Evolutionary conservation across 1,140 invertebrate species (phyloP), one percentile per base, ranked within the genome.

Genomic region (Ceratoteleas bidentatus): DNA sequence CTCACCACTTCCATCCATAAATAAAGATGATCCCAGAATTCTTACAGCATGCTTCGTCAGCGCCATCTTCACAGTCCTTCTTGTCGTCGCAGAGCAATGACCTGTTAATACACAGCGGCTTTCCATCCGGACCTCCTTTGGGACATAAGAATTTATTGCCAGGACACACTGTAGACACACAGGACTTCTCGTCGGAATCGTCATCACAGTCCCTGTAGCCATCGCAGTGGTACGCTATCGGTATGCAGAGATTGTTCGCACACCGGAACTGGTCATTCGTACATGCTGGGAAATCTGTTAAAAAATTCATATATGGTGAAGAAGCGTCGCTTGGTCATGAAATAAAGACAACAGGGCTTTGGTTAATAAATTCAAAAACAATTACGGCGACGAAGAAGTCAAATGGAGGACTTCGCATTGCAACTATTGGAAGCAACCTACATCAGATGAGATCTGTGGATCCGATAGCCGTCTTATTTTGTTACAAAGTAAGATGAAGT

Each of bases 31-130:
- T n/a, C n/a, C n/a, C n/a, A n/a, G n/a, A n/a, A n/a, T 4, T 32
- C 96, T 96, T 90, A 97, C 97, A 97, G 88, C 97, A 98, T 52
- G 95, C 95, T 90, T 99, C 98, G 88, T 99, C 98, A 11, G 96
- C 95, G 13, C 95, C 95, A 88, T 98, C 96, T 40, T 95, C 94
- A 86, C 98, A 99, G 88, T 99, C 98, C 15, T 93, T 91, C 79
- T 96, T 96, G 0, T 95, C 96, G 88, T 99, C 97, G 89, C 98
- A 99, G 0, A 99, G 93, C 87, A 97, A 95, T 0, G 94, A 93
- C 73, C 96, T 94, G 7, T 96, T 94, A 65, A 99, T 99, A 86
- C 98, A 99, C 80, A 96, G 95, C 65, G 96, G 95, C 4, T 92
- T 93, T 5, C 94, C 95, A 10, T 93, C 93, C 0, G 92, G 89